A percentile compares a stretch with the other conserved stretches of the same genome.
Evolutionary conservation across 2,888 invertebrate species (phyloP).

Genomic region (Cyclophora albipunctata): DNA sequence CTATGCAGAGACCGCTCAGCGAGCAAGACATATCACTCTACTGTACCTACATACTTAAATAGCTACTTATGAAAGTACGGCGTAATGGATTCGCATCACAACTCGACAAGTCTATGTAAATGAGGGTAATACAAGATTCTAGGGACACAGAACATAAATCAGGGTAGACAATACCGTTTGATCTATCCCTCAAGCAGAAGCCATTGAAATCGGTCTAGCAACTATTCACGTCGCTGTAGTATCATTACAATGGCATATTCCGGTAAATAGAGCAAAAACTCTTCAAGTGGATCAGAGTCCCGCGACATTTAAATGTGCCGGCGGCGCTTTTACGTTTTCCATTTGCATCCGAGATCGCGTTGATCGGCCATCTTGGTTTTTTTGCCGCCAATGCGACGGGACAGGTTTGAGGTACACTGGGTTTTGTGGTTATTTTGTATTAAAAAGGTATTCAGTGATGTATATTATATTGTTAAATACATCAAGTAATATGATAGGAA

Average conservation of each 20-base stretch:
- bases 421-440: constrained; percentile 2
- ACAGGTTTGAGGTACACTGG: constrained; percentile 20
- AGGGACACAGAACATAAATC: neutral
- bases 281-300: constrained; percentile 35
- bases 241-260: constrained; percentile 31
- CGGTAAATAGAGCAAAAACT: constrained; percentile 65
- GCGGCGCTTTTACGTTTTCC: constrained; percentile 62
- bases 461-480: no score
- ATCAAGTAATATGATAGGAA: no score
- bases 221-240: constrained; percentile 31
- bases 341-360: constrained; percentile 69
- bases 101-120: no score
- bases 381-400: constrained; percentile 43
- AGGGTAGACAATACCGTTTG: constrained; percentile 7
- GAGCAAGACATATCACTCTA: no score
- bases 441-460: no score
- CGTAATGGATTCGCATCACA: no score
- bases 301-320: constrained; percentile 67
- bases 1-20: no score
- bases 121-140: no score
- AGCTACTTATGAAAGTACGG: no score
- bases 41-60: no score
- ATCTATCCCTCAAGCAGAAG: constrained; percentile 9
- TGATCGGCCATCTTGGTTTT: constrained; percentile 58
- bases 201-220: constrained; percentile 8